These are phyloP conservation scores for Scaptodrosophila lebanonensis DNA, from an alignment of 1,140 invertebrate genomes.

Conservation along the genomic window DNA sequence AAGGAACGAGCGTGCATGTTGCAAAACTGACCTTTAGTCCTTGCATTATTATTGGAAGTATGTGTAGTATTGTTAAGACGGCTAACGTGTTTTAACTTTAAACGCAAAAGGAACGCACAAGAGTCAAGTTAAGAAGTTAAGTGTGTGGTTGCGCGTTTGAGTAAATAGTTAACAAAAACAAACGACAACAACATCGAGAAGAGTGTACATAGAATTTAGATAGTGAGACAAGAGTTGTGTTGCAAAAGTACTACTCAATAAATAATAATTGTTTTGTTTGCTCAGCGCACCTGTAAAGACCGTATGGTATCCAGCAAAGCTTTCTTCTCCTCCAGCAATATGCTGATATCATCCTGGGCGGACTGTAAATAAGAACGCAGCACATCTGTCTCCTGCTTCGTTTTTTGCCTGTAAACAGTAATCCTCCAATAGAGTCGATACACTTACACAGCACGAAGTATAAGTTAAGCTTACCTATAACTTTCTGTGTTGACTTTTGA, in stretches of 20 bases:
- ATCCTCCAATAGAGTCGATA: background rate
- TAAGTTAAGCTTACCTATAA: constrained; percentile 78
- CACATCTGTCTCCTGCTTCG: constrained; percentile 82
- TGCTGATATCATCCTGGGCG: constrained; percentile 85
- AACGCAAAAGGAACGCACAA: constrained; percentile 55
- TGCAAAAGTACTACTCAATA: background rate
- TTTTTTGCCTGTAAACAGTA: constrained; percentile 74
- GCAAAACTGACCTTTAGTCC: constrained; percentile 65
- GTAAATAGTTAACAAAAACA: constrained; percentile 42
- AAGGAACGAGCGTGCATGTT: constrained; percentile 4
- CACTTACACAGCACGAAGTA: background rate
- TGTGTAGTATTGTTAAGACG: constrained; percentile 58
- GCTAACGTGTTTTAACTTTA: constrained; percentile 60
- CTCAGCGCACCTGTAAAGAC: constrained; percentile 80
- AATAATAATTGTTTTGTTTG: background rate
- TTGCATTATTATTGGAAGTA: constrained; percentile 54
- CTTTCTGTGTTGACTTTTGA: constrained; percentile 82
- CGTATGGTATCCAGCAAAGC: constrained; percentile 83
- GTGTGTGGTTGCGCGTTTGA: too few relatives aligned
- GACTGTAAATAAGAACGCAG: constrained; percentile 81
- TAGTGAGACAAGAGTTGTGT: constrained; percentile 33
- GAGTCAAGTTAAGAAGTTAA: constrained; percentile 4
- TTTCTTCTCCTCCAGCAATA: constrained; percentile 85
- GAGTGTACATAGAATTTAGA: constrained; percentile 37
- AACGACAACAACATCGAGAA: constrained; percentile 42